phyloP scores from a whole-genome alignment of 2,113 vertebrate genomes.

The Gila orcuttii region DNA sequence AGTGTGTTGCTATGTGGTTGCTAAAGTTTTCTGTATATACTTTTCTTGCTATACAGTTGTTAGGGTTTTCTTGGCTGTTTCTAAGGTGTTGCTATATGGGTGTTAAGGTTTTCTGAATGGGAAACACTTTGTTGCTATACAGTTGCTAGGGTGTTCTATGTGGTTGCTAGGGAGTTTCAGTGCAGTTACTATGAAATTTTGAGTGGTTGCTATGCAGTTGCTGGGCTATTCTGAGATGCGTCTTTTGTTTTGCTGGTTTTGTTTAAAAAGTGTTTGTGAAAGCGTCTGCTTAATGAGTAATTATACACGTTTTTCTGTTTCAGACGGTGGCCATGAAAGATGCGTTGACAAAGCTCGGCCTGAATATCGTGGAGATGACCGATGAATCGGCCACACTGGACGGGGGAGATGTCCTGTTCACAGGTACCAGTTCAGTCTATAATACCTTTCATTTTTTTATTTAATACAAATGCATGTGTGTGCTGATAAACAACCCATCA shows the following conservation, averaged over 20 bases:
- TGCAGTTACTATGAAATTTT: too few species aligned
- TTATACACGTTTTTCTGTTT: conserved; percentile 54
- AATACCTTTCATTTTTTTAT: neutral
- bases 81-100: neutral
- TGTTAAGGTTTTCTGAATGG: neutral
- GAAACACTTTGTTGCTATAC: neutral
- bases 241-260: too few species aligned
- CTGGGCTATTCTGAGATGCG: neutral
- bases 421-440: conserved; percentile 76
- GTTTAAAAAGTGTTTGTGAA: neutral
- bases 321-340: conserved; percentile 87
- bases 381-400: conserved; percentile 93
- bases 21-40: too few species aligned
- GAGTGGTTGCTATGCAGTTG: neutral
- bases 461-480: neutral
- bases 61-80: neutral
- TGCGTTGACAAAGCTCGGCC: conserved; percentile 83
- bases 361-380: conserved; percentile 93
- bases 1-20: neutral
- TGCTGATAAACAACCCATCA: neutral
- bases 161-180: neutral
- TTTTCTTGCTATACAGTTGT: too few species aligned
- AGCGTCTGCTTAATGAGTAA: neutral
- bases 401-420: conserved; percentile 96
- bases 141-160: neutral